Conservation (phyloP, 92 coral and sea anemone species). For the Palythoa caribaeorum region DNA sequence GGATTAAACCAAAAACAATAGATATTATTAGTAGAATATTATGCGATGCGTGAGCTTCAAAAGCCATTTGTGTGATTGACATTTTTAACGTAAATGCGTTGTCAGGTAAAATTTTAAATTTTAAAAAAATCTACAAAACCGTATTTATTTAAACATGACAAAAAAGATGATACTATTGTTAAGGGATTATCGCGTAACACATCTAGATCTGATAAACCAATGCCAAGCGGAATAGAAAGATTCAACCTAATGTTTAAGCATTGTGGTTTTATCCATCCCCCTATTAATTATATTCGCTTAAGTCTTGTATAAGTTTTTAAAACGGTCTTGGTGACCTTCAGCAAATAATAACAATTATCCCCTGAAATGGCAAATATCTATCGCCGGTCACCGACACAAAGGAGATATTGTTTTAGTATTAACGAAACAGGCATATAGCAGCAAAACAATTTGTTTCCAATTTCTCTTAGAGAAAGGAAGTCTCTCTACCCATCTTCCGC, state of each 20-base stretch:
- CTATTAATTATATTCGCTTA: conserved; percentile 6
- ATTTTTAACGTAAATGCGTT: background rate
- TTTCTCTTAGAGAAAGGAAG: no score
- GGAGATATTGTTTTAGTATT: no score
- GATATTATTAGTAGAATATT: background rate
- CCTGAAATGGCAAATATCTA: no score
- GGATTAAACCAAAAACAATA: background rate
- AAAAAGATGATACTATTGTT: background rate
- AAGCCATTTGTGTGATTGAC: background rate
- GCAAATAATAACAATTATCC: background rate
- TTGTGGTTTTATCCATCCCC: background rate
- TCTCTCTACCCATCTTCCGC: no score
- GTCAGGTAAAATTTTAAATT: background rate
- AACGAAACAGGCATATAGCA: no score
- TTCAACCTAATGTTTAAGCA: background rate
- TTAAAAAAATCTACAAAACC: background rate
- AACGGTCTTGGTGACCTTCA: background rate
- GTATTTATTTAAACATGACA: background rate
- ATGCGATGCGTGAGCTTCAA: background rate
- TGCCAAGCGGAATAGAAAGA: background rate
- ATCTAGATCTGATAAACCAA: background rate
- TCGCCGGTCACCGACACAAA: no score
- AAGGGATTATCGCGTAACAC: background rate
- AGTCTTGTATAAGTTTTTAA: background rate
- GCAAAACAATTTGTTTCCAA: no score